Evolutionary conservation across 2,113 vertebrate species (phyloP), one percentile per base, ranked within the genome.

Genomic region (Leptobrachium leishanense): DNA sequence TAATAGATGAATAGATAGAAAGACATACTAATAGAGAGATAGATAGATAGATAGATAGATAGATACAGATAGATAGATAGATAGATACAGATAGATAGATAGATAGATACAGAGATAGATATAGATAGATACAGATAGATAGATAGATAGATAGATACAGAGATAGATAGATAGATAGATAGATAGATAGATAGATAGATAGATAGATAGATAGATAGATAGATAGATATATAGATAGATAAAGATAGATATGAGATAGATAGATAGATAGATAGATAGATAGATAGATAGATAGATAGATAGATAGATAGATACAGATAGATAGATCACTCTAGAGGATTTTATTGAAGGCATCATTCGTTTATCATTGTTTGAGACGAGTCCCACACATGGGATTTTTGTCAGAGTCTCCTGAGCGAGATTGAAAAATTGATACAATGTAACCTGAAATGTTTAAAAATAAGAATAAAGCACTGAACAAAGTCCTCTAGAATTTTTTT

Each of bases 91-190:
- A 69, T 69, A 69, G 67, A 69, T 69, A 46, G 67, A 69, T 69
- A 67, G 8, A 42, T 2, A 67, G 44, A 46, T 42, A 69, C 46
- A 46, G 67, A 69, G 44, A 46, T 12, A 69, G 44, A 46, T 2
- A 69, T 69, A 69, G 67, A 69, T 69, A 46, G 67, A 69, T 69
- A 69, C 42, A 69, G 44, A 69, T 42, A 69, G 44, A 46, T 42
- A 69, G 44, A 69, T 42, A 69, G 44, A 46, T 39, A 67, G 41
- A 67, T 39, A 67, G 65, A 67, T 43, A 67, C 6, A 67, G 13
- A 67, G 40, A 67, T 67, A 41, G 65, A 41, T 67, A 67, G 65
- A 67, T 67, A 67, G 39, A 67, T 67, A 67, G 62, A 64, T 64
- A 10, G n/a, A n/a, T n/a, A n/a, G 62, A 64, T 64, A 64, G 10